phyloP scores from a whole-genome alignment of 2,113 vertebrate species.

The Nettapus auritus region DNA sequence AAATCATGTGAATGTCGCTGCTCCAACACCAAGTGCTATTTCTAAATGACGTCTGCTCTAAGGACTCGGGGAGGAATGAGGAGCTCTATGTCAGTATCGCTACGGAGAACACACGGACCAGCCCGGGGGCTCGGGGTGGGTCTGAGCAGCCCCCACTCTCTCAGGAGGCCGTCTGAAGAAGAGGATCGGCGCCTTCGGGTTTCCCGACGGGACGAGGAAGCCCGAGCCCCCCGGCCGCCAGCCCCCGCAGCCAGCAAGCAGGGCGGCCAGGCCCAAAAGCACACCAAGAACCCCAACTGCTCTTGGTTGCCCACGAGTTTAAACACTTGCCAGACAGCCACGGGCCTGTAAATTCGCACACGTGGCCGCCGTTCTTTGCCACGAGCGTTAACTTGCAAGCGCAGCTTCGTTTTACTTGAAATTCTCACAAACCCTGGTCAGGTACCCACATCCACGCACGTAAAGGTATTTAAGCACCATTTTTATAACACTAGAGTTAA shows the following conservation, averaged over 20 bases:
- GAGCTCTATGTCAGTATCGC: background rate
- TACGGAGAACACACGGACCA: background rate
- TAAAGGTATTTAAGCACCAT: conserved; percentile 63
- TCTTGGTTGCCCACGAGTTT: background rate
- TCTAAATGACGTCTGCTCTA: background rate
- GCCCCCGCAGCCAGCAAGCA: too few species aligned
- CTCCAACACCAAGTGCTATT: background rate
- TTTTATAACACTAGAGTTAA: conserved; percentile 61
- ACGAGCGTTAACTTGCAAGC: background rate
- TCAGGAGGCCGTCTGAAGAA: background rate
- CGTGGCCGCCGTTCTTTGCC: background rate
- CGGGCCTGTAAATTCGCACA: background rate
- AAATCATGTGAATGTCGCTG: background rate
- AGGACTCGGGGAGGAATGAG: background rate
- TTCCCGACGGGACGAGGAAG: too few species aligned
- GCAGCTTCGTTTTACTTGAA: background rate
- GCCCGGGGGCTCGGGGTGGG: too few species aligned
- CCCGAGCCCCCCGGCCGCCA: too few species aligned
- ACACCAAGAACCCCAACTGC: background rate
- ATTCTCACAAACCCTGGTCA: background rate
- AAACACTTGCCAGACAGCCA: background rate
- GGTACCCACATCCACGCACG: conserved; percentile 28
- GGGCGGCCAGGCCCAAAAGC: background rate
- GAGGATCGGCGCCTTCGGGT: too few species aligned
- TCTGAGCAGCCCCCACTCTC: background rate